These are phyloP conservation scores for Pelusios castaneus DNA, from an alignment of 2,113 vertebrate genomes.

Conservation along the genomic window DNA sequence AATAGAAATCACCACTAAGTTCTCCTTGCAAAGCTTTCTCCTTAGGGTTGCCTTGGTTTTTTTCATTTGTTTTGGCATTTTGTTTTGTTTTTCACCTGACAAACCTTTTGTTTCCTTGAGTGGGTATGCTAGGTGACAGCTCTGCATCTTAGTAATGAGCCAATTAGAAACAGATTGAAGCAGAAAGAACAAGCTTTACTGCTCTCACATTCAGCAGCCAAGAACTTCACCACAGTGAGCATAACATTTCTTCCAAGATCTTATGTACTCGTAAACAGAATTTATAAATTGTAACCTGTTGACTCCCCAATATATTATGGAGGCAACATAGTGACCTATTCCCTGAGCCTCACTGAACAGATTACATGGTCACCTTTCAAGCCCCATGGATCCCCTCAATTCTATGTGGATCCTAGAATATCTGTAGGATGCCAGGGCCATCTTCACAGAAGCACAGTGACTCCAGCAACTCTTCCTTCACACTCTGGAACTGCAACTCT, in stretches of 20 bases:
- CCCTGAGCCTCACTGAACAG: not conserved
- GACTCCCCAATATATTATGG: not conserved
- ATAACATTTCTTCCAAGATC: not conserved
- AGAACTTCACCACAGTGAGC: not conserved
- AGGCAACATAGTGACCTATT: not conserved
- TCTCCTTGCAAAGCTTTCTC: not conserved
- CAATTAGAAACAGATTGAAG: not conserved
- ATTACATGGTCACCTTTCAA: not conserved
- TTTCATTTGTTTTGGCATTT: not conserved
- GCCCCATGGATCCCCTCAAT: not conserved
- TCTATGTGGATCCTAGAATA: not conserved
- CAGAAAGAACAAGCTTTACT: not conserved
- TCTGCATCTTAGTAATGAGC: not conserved
- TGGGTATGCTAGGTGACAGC: not conserved
- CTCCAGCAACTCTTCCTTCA: not conserved
- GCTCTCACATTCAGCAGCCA: not conserved
- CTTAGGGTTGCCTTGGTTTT: not conserved
- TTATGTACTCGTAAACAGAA: not conserved
- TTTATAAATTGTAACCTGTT: not conserved
- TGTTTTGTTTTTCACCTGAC: not conserved
- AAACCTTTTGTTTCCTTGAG: not conserved
- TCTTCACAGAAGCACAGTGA: not conserved
- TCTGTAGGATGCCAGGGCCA: not conserved
- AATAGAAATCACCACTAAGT: not conserved
- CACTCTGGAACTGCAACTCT: not conserved